A percentile compares a stretch with the other conserved stretches of the same genome.
Conservation (phyloP, 2,888 invertebrate species). For the Nomada fucata region DNA sequence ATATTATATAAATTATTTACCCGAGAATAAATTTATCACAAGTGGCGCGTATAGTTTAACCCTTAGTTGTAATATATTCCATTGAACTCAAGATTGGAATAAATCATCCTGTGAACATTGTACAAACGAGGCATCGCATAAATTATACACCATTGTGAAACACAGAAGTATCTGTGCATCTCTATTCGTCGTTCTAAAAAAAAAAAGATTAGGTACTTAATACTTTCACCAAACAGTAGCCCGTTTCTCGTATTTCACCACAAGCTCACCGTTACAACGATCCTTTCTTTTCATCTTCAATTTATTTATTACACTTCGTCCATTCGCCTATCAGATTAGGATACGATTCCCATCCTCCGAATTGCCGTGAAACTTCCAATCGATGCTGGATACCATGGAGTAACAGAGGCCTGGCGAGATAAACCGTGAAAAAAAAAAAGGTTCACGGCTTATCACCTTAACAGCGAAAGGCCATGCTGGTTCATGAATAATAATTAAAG, state of each 20-base stretch:
- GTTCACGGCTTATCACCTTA: slow-evolving; percentile 28
- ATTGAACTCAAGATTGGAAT: no score
- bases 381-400: background rate
- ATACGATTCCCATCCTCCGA: background rate
- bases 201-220: no score
- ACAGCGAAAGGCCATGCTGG: slow-evolving; percentile 26
- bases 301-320: background rate
- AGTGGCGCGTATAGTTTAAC: no score
- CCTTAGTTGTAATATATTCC: no score
- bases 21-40: no score
- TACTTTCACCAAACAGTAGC: background rate
- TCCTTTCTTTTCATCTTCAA: background rate
- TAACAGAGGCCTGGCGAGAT: background rate
- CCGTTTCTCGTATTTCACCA: background rate
- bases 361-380: background rate
- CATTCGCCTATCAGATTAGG: background rate
- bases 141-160: no score
- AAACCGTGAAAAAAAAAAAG: slow-evolving; percentile 29
- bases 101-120: no score
- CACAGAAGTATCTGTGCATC: no score
- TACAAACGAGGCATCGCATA: no score
- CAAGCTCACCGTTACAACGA: background rate
- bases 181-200: no score
- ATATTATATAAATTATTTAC: no score
- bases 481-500: slow-evolving; percentile 43